These are phyloP conservation scores for Numenius phaeopus DNA, from an alignment of 2,797 vertebrate genomes.

Conservation along the genomic window DNA sequence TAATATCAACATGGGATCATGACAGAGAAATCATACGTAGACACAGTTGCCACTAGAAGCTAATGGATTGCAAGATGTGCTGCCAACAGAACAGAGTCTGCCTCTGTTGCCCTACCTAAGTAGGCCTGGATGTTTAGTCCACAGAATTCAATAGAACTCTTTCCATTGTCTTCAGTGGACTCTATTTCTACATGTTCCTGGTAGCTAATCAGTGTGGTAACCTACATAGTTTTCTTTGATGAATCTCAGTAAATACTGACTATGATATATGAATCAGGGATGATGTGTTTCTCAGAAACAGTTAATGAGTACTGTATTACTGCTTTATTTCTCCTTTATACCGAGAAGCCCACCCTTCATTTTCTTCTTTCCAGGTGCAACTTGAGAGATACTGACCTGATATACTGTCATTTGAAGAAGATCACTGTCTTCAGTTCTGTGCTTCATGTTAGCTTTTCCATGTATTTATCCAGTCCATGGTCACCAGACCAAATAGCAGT, in stretches of 20 bases:
- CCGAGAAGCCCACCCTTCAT: neutral
- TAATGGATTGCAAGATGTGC: neutral
- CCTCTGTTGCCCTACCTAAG: neutral
- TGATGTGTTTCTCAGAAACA: neutral
- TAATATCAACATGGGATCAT: neutral
- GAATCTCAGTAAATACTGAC: neutral
- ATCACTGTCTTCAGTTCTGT: neutral
- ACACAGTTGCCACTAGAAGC: neutral
- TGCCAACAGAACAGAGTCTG: neutral
- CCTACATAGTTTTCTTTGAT: neutral
- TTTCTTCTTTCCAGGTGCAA: neutral
- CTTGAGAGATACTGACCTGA: fast-evolving
- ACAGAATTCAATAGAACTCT: neutral
- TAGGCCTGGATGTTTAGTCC: neutral
- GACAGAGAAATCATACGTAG: neutral
- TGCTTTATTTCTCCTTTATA: neutral
- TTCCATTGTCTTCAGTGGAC: neutral
- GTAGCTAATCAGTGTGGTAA: neutral
- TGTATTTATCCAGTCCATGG: conserved; percentile 12
- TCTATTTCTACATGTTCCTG: neutral
- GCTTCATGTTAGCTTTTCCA: conserved; percentile 7
- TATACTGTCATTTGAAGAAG: neutral
- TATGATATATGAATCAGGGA: neutral
- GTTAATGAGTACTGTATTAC: neutral
- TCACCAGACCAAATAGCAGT: conserved; percentile 23